Evolutionary conservation across 2,113 vertebrate genomes (phyloP).

Genomic region (Chitala chitala): DNA sequence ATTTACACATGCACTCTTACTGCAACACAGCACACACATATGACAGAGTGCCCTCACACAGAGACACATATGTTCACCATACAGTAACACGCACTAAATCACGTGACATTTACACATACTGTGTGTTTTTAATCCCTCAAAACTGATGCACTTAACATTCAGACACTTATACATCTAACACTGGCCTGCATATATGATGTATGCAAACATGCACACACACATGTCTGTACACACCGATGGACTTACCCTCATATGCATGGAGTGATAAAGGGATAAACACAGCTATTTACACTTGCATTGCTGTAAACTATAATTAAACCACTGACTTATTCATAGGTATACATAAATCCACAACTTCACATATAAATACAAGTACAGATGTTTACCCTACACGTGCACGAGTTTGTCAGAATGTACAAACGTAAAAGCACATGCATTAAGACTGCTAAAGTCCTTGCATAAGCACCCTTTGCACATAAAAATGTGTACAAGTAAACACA

Average conservation of each 20-base stretch:
- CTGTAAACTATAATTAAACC: too few species aligned
- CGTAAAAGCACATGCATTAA: too few species aligned
- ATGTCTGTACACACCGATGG: not conserved
- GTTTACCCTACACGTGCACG: too few species aligned
- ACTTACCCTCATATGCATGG: not conserved
- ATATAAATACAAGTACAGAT: too few species aligned
- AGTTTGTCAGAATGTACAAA: too few species aligned
- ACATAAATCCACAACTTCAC: too few species aligned
- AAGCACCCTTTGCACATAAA: too few species aligned
- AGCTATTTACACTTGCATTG: not conserved
- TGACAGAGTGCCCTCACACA: not conserved
- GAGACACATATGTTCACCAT: too few species aligned
- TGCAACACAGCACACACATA: conserved; percentile 11
- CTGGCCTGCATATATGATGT: conserved; percentile 16
- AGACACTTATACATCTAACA: conserved; percentile 17
- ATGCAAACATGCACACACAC: conserved; percentile 13
- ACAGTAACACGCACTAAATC: not conserved
- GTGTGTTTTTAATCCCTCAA: too few species aligned
- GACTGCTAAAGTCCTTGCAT: too few species aligned
- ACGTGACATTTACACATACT: not conserved
- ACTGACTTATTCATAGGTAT: too few species aligned
- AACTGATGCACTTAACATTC: not conserved
- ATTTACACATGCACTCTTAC: conserved; percentile 35
- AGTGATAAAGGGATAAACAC: not conserved
- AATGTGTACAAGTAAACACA: too few species aligned